A percentile compares a stretch with the other conserved stretches of the same genome.
These are phyloP conservation scores for Hypocryptadius cinnamomeus DNA, from an alignment of 2,113 vertebrate genomes.

Conservation along the genomic window DNA sequence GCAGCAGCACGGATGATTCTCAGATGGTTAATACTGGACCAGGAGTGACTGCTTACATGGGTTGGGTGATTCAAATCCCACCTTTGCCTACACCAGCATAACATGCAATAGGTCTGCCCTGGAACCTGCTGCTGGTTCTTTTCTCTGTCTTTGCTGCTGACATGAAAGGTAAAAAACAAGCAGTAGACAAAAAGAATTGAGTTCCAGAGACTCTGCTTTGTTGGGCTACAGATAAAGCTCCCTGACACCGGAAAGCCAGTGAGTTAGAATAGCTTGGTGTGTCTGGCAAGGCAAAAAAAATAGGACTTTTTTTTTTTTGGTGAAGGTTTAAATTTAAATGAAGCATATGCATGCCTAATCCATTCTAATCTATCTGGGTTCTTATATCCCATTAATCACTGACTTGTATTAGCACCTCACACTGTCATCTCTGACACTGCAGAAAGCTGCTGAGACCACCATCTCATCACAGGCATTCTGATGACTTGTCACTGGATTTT, in stretches of 20 bases:
- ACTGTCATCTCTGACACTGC: background rate
- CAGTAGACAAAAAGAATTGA: background rate
- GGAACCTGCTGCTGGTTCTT: background rate
- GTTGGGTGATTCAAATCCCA: background rate
- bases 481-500: conserved; percentile 50
- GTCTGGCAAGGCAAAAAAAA: background rate
- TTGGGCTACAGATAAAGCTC: background rate
- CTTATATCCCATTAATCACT: conserved; percentile 45
- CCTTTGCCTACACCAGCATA: background rate
- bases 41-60: background rate
- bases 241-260: background rate
- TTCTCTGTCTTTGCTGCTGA: background rate
- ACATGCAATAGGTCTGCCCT: background rate
- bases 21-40: background rate
- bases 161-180: background rate
- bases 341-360: conserved; percentile 6
- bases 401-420: conserved; percentile 2
- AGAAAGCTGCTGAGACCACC: conserved; percentile 11
- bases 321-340: conserved; percentile 8
- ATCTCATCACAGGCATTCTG: conserved; percentile 39
- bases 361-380: conserved; percentile 29
- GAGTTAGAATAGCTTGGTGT: background rate
- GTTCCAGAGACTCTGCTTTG: background rate
- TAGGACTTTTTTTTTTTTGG: background rate
- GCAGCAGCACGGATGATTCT: background rate